A percentile compares a stretch with the other conserved stretches of the same genome.
Conservation (phyloP, 23 tunicate species). For the Halocynthia roretzi region DNA sequence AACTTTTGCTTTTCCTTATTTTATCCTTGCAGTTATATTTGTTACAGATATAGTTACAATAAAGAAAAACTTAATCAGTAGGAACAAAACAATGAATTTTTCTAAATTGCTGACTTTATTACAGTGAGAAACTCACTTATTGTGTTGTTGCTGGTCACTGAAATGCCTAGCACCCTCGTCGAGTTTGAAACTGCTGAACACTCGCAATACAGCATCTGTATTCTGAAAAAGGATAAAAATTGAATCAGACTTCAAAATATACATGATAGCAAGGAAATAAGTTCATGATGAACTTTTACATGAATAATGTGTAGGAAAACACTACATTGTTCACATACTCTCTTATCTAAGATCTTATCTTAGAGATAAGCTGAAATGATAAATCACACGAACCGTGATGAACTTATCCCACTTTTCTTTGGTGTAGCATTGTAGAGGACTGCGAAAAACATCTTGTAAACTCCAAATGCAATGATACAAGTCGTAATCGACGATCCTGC, state of each 20-base stretch:
- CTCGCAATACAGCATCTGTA: constrained; percentile 62
- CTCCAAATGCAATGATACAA: constrained; percentile 83
- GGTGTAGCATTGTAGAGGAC: constrained; percentile 85
- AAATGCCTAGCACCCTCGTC: constrained; percentile 34
- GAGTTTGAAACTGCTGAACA: constrained; percentile 79
- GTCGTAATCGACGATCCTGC: constrained; percentile 59
- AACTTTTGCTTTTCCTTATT: no score
- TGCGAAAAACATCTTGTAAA: constrained; percentile 89
- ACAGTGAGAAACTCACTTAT: background rate
- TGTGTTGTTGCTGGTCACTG: background rate
- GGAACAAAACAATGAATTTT: no score
- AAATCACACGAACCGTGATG: constrained; percentile 15
- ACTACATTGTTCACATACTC: no score
- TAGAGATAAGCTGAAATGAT: background rate
- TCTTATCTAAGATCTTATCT: background rate
- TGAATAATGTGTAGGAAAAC: no score
- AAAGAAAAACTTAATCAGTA: no score
- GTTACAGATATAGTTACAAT: no score
- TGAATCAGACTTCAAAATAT: no score
- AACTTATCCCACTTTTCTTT: constrained; percentile 79
- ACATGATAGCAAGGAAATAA: no score
- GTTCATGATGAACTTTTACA: no score
- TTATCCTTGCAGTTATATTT: no score
- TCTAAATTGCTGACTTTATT: no score
- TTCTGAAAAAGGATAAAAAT: constrained; percentile 30